Conservation (phyloP, 2,113 vertebrate species). For the Spilogale gracilis region DNA sequence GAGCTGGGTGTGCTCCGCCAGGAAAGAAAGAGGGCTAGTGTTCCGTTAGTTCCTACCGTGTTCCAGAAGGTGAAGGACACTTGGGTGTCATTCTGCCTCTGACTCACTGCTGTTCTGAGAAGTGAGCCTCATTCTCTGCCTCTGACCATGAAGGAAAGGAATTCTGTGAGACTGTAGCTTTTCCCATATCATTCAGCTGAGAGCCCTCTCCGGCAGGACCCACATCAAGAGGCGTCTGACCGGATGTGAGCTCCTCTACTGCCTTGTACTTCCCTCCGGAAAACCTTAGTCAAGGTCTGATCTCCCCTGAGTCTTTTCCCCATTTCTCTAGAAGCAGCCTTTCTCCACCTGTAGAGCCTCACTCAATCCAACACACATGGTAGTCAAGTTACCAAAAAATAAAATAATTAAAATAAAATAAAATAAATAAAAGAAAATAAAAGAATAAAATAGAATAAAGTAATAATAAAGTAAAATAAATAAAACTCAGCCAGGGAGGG, state of each 20-base stretch:
- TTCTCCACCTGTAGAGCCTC: not conserved
- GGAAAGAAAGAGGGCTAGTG: not conserved
- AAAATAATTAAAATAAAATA: too few species aligned
- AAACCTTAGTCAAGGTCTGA: too few species aligned
- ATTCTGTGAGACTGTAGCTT: not conserved
- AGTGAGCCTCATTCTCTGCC: not conserved
- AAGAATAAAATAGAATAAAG: too few species aligned
- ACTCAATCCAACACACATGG: not conserved
- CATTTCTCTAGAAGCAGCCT: not conserved
- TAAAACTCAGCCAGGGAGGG: not conserved
- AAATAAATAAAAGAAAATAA: not conserved
- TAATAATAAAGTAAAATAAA: not conserved
- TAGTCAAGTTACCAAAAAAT: not conserved
- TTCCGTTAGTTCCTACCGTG: not conserved
- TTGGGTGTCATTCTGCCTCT: not conserved
- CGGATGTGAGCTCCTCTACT: not conserved
- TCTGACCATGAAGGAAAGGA: not conserved
- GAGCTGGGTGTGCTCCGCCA: not conserved
- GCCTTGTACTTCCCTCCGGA: fast-evolving
- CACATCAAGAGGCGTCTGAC: not conserved
- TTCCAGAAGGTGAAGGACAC: not conserved
- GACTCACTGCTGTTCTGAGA: not conserved
- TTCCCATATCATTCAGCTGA: not conserved
- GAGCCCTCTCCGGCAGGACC: fast-evolving
- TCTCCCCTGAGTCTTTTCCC: not conserved